Evolutionary conservation across 2,888 invertebrate genomes (phyloP).

Genomic region (Athripsodes cinereus): DNA sequence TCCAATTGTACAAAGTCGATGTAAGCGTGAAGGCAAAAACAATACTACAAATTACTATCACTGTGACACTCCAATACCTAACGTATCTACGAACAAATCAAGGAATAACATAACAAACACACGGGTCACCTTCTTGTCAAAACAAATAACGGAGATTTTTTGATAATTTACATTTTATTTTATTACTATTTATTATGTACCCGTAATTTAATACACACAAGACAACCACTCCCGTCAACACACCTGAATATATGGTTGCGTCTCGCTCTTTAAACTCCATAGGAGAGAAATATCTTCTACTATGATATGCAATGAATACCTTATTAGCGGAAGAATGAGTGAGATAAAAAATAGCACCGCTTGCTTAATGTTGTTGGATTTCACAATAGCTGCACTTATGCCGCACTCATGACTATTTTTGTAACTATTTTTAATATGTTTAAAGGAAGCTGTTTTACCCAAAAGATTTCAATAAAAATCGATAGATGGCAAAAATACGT

Average conservation of each 20-base stretch:
- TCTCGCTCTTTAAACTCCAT: constrained; percentile 14
- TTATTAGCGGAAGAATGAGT: constrained; percentile 20
- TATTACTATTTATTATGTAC: constrained; percentile 15
- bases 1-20: constrained; percentile 9
- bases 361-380: not conserved
- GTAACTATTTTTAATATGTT: not conserved
- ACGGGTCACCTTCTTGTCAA: constrained; percentile 5
- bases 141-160: constrained; percentile 10
- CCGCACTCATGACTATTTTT: not conserved
- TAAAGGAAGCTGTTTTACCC: constrained; percentile 11
- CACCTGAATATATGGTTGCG: constrained; percentile 26
- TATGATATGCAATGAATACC: constrained; percentile 16
- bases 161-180: constrained; percentile 23
- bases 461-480: not conserved
- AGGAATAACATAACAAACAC: not conserved
- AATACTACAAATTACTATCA: constrained; percentile 8
- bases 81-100: not conserved
- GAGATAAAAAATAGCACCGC: constrained; percentile 14
- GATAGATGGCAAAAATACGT: not conserved
- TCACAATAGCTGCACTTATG: not conserved
- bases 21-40: constrained; percentile 24
- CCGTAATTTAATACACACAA: constrained; percentile 24
- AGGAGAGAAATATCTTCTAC: constrained; percentile 21
- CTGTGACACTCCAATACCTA: not conserved
- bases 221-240: constrained; percentile 26